Conservation (phyloP, 2,888 invertebrate species). For the Caprella mutica region DNA sequence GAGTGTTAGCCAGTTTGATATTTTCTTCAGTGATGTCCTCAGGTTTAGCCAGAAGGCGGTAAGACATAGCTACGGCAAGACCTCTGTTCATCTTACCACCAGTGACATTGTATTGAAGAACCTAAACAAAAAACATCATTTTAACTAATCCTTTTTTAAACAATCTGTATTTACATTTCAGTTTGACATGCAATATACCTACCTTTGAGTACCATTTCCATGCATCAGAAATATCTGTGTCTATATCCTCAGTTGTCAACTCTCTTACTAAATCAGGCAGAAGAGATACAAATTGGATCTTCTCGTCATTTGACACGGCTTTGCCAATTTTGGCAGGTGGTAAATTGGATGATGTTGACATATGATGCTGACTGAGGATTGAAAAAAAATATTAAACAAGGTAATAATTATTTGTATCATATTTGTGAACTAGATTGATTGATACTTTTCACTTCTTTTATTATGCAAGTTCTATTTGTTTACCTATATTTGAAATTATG, state of each 20-base stretch:
- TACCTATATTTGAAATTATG: no score
- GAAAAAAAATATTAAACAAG: no score
- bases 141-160: constrained; percentile 66
- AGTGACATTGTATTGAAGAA: constrained; percentile 81
- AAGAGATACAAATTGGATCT: constrained; percentile 72
- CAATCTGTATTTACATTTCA: constrained; percentile 83
- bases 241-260: constrained; percentile 62
- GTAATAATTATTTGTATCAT: no score
- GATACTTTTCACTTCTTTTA: no score
- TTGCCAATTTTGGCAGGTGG: constrained; percentile 31
- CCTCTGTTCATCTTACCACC: constrained; percentile 70
- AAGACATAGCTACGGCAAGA: constrained; percentile 30
- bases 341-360: constrained; percentile 51
- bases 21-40: constrained; percentile 61
- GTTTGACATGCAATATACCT: constrained; percentile 65
- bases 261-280: constrained; percentile 79
- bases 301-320: constrained; percentile 50
- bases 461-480: no score
- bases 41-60: constrained; percentile 40
- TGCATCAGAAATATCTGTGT: constrained; percentile 64
- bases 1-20: constrained; percentile 62
- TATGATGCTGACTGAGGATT: no score
- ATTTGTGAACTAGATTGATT: no score
- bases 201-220: constrained; percentile 70
- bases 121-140: constrained; percentile 43